Evolutionary conservation across 2,888 invertebrate species (phyloP), one percentile per base, ranked within the genome.

Genomic region (Caenorhabditis drosophilae): DNA sequence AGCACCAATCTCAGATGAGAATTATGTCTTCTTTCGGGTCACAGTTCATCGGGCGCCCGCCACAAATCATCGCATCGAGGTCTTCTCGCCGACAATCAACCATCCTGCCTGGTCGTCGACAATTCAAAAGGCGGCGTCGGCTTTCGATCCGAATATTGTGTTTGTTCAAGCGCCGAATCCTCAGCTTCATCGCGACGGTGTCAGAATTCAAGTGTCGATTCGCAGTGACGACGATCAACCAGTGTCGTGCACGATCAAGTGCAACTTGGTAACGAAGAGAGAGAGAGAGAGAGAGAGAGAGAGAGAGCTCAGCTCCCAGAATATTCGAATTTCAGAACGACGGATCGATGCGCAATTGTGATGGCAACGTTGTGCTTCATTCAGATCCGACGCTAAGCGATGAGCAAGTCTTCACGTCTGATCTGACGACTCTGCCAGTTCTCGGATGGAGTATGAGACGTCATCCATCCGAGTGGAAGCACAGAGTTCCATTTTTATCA

Each of bases 381-480:
- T 56, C 64, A 1, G 68, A 76, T 22, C 70, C 80, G 7, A 45
- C 51, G 7, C 55, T 55, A n/a, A 79, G 78, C 0, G 63, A 79
- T 46, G 81, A 81, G 55, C 62, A 67, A n/a, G 70, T 66, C 12
- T 76, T 72, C 67, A 67, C 75, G 12, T 62, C 73, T 11, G 70
- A 73, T 42, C 67, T 70, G 12, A 50, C 45, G 16, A 46, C 56
- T 12, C 64, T 82, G 35, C 71, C 73, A 16, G 67, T 80, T 6
- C 70, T 81, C 9, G 81, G 81, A 18, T 81, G 81, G 81, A 70
- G 76, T 48, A 82, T 81, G 81, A 53, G 69, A 9, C 77, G 78
- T 34, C 80, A 80, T 59, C 81, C 81, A 9, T 58, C 75, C 0
- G 52, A 66, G 12, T 81, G 81, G 81, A 54, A 73, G n/a, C 78